These are phyloP conservation scores for Scomber colias DNA, from an alignment of 2,113 vertebrate genomes.

Conservation along the genomic window DNA sequence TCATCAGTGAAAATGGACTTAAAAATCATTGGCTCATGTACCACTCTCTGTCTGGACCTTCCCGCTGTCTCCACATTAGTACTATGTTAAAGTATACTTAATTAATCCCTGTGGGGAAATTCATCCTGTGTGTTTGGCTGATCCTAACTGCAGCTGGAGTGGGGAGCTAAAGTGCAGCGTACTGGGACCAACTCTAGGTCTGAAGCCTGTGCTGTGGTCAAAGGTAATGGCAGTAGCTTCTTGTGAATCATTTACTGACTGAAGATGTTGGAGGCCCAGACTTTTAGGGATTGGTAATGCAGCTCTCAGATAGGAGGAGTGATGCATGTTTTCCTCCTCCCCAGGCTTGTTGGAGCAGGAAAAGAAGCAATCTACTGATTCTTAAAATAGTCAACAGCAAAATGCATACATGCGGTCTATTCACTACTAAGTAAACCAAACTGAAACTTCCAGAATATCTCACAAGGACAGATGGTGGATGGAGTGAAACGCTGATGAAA, in stretches of 20 bases:
- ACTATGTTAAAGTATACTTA: conserved; percentile 29
- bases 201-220: not conserved
- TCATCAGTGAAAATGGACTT: conserved; percentile 16
- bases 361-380: not conserved
- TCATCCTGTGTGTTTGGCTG: conserved; percentile 39
- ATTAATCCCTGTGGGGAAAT: conserved; percentile 54
- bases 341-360: not conserved
- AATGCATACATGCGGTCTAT: not conserved
- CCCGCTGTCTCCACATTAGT: conserved; percentile 1
- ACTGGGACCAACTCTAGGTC: conserved; percentile 10
- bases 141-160: not conserved
- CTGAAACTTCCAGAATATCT: not conserved
- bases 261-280: not conserved
- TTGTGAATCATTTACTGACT: conserved; percentile 1
- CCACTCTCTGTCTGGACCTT: not conserved
- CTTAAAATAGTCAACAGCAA: not conserved
- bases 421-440: not conserved
- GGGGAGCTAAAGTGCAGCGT: not conserved
- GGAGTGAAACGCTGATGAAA: not conserved
- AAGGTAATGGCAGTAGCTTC: not conserved
- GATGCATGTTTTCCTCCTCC: not conserved
- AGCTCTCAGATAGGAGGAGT: not conserved
- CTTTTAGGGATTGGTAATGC: not conserved
- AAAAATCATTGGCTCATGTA: conserved; percentile 18
- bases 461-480: not conserved